Evolutionary conservation across 2,797 vertebrate genomes (phyloP), one percentile per base, ranked within the genome.

Genomic region (Acropternis orthonyx): DNA sequence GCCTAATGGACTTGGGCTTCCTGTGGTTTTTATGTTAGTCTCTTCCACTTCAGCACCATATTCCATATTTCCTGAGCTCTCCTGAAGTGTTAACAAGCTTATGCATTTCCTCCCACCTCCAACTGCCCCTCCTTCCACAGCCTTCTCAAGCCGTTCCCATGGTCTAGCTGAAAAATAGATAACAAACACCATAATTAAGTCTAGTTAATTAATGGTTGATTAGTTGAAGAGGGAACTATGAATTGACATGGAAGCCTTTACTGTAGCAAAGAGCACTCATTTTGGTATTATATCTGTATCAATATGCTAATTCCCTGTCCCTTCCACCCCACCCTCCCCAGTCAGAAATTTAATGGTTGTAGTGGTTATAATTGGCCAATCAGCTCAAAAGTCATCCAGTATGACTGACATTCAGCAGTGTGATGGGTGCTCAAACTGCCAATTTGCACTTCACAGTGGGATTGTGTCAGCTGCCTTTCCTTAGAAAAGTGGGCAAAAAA

Each of bases 1-100:
- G 46, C 72, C 72, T 92, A 92, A 95, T 91, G 89, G 79, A 83
- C 91, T 88, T 83, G 44, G 65, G 51, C 88, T 93, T 95, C 94
- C 91, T 68, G 82, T 82, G 32, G 85, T 8, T 92, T 88, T 89
- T 67, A 89, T 3, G 34, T 85, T 65, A 65, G 41, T 74, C 52
- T 91, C 71, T 80, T 67, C 58, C 59, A 79, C 91, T 91, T 92
- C 61, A 93, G 84, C 63, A 54, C 48, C 44, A 9, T 55, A 19
- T 68, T 85, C 78, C 10, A 4, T 77, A 41, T 91, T 93, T 96
- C 79, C 30, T 37, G 81, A 79, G 68, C 68, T 89, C 75, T 95
- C 65, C 56, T 71, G 72, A 89, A 83, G 78, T 77, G 75, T 91
- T 95, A 93, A 85, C 68, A 61, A 69, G 79, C 72, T 91, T 19